A percentile compares a stretch with the other conserved stretches of the same genome.
Conservation (phyloP, 1,140 invertebrate genomes). For the Scaptomyza pallida region DNA sequence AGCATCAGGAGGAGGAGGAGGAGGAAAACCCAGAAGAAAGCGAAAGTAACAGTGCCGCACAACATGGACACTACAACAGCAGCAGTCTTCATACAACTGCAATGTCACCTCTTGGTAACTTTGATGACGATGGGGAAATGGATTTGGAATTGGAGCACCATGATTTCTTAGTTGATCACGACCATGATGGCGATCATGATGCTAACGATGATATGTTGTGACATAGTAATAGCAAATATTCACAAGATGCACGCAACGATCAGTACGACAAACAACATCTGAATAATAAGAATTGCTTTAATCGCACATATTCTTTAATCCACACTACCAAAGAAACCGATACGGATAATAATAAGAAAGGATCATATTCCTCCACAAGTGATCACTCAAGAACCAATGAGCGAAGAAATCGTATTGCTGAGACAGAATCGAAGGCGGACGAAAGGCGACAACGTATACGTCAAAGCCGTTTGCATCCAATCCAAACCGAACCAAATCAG, state of each 20-base stretch:
- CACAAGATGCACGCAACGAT: constrained; percentile 13
- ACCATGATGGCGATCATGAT: constrained; percentile 82
- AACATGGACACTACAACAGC: constrained; percentile 37
- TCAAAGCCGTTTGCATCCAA: too few relatives aligned
- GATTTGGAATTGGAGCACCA: constrained; percentile 73
- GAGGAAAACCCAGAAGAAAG: constrained; percentile 20
- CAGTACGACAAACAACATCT: background rate
- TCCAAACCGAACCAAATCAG: too few relatives aligned
- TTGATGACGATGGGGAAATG: constrained; percentile 72
- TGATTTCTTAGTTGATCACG: constrained; percentile 84
- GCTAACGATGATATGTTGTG: constrained; percentile 85
- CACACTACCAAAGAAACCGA: constrained; percentile 2
- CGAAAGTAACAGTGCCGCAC: constrained; percentile 19
- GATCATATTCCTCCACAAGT: too few relatives aligned
- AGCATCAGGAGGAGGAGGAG: constrained; percentile 42
- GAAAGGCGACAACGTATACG: too few relatives aligned
- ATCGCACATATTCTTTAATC: constrained; percentile 2
- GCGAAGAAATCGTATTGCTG: too few relatives aligned
- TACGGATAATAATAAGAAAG: background rate
- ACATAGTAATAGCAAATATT: constrained; percentile 69
- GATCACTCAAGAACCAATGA: too few relatives aligned
- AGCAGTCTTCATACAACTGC: constrained; percentile 67
- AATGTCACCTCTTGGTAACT: constrained; percentile 80
- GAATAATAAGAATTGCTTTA: background rate
- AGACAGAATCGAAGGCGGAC: too few relatives aligned